Percentiles rank a stretch among this genome's conserved stretches.
Evolutionary conservation across 2,113 vertebrate genomes (phyloP).

Genomic region (Malurus melanocephalus): DNA sequence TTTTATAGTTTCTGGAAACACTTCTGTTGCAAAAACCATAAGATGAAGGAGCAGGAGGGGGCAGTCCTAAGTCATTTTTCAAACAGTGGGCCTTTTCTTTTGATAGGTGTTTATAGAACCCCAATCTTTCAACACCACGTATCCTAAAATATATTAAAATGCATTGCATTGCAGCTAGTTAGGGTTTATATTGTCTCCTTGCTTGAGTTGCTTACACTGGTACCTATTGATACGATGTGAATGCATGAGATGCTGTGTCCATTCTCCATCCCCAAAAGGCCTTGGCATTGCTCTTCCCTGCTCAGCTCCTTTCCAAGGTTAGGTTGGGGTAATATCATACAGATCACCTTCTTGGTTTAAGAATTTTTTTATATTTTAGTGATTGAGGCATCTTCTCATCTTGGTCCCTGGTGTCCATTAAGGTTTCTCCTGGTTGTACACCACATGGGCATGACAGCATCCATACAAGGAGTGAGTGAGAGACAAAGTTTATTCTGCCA

Average conservation of each 20-base stretch:
- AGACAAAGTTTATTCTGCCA: neutral
- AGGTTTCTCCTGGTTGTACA: neutral
- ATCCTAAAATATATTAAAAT: neutral
- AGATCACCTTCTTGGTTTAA: neutral
- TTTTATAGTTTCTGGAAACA: constrained; percentile 28
- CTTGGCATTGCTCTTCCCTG: neutral
- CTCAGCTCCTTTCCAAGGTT: neutral
- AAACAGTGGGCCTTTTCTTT: neutral
- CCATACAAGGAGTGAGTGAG: neutral
- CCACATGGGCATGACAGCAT: neutral
- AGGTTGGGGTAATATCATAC: neutral
- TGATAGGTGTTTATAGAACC: neutral
- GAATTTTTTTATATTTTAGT: neutral
- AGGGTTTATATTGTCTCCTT: neutral
- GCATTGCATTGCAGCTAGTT: neutral
- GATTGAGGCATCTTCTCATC: neutral
- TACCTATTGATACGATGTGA: neutral
- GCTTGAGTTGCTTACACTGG: neutral
- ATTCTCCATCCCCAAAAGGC: neutral
- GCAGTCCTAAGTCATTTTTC: neutral
- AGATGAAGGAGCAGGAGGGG: neutral
- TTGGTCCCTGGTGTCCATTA: too few species aligned
- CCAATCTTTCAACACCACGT: neutral
- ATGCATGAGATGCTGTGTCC: neutral
- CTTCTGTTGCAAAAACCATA: constrained; percentile 20